Evolutionary conservation across 2,797 vertebrate species (phyloP).

Genomic region (Morelia viridis): DNA sequence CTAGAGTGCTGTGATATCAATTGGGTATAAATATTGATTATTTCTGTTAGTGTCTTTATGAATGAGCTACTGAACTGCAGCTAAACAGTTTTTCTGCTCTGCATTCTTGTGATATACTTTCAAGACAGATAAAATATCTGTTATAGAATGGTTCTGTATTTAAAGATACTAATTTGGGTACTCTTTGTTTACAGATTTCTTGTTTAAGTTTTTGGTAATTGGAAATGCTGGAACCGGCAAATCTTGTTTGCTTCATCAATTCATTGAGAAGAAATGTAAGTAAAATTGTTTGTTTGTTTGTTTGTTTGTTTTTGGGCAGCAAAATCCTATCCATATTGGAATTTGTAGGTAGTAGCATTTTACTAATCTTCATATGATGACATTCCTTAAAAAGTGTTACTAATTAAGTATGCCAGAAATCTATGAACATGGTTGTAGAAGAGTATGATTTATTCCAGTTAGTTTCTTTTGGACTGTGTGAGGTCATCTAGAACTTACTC

Average conservation of each 20-base stretch:
- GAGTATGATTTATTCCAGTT: not conserved
- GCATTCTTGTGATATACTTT: not conserved
- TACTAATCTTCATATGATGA: not conserved
- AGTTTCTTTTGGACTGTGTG: not conserved
- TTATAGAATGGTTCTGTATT: not conserved
- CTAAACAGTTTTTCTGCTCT: not conserved
- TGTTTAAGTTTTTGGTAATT: slow-evolving; percentile 82
- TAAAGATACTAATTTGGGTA: not conserved
- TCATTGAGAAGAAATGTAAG: slow-evolving; percentile 83
- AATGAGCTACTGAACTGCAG: not conserved
- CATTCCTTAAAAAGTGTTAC: not conserved
- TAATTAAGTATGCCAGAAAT: not conserved
- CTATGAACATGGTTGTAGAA: not conserved
- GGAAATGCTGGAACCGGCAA: slow-evolving; percentile 81
- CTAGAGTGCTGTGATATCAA: not conserved
- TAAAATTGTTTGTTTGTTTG: slow-evolving; percentile 29
- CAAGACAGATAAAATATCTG: not conserved
- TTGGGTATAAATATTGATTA: not conserved
- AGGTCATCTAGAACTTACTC: not conserved
- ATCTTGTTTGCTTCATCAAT: slow-evolving; percentile 79
- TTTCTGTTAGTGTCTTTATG: not conserved
- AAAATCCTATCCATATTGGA: not conserved
- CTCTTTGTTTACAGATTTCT: slow-evolving; percentile 72
- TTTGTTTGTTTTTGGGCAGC: not conserved
- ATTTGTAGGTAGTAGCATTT: not conserved